Conservation (phyloP, 2,888 invertebrate species). For the Spilarctia lutea region DNA sequence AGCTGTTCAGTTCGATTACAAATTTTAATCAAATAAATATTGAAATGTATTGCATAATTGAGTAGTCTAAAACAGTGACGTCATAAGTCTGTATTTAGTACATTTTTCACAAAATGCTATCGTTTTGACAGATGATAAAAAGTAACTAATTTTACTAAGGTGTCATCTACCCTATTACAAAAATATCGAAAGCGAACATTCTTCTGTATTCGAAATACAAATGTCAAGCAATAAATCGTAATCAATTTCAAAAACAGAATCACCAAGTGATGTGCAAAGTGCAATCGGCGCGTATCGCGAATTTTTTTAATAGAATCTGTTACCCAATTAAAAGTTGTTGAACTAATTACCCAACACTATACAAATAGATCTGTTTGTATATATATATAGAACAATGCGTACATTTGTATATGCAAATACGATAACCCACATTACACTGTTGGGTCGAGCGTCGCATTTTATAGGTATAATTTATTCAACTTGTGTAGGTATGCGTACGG, state of each 20-base stretch:
- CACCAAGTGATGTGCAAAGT: background rate
- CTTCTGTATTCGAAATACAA: background rate
- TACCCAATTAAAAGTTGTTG: slow-evolving; percentile 39
- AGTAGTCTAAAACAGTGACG: too few species aligned
- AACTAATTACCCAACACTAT: slow-evolving; percentile 35
- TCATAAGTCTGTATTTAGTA: too few species aligned
- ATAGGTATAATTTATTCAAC: slow-evolving; percentile 27
- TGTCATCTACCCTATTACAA: too few species aligned
- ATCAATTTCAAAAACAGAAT: background rate
- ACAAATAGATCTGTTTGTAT: slow-evolving; percentile 38
- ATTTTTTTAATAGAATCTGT: slow-evolving; percentile 20
- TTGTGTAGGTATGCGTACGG: slow-evolving; percentile 4
- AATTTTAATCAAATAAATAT: too few species aligned
- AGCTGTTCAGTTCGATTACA: too few species aligned
- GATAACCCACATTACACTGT: slow-evolving; percentile 47
- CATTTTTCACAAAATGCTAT: too few species aligned
- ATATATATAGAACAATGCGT: slow-evolving; percentile 16
- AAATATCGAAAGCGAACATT: background rate
- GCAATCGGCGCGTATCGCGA: slow-evolving; percentile 11
- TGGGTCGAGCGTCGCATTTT: slow-evolving; percentile 17
- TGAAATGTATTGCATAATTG: too few species aligned
- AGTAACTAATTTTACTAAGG: too few species aligned
- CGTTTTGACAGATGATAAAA: too few species aligned
- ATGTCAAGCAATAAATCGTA: background rate
- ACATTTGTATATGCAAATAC: slow-evolving; percentile 41